Evolutionary conservation across 1,140 invertebrate genomes (phyloP).

Genomic region (Cyclina sinensis): DNA sequence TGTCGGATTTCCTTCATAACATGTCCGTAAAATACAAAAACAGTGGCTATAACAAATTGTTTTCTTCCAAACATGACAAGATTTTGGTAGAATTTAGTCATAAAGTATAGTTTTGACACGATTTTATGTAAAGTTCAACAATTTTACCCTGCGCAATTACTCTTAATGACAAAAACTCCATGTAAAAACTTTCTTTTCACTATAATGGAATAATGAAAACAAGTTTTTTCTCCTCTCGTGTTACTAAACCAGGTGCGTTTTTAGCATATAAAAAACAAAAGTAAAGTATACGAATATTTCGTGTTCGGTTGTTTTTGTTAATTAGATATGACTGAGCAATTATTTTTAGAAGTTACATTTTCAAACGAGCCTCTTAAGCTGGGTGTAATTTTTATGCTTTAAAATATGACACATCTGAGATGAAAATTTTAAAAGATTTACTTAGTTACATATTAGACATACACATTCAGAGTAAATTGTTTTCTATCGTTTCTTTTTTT

Average conservation of each 20-base stretch:
- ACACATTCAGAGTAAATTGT: too few relatives aligned
- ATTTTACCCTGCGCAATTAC: neutral
- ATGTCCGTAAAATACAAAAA: conserved; percentile 41
- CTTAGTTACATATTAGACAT: too few relatives aligned
- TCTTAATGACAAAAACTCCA: conserved; percentile 23
- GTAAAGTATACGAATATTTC: neutral
- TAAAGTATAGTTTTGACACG: conserved; percentile 56
- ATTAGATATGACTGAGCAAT: conserved; percentile 43
- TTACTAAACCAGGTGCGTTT: conserved; percentile 29
- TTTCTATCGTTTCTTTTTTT: too few relatives aligned
- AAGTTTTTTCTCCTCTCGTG: neutral
- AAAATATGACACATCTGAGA: too few relatives aligned
- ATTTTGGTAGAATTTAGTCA: conserved; percentile 28
- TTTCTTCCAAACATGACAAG: conserved; percentile 34
- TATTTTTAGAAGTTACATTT: conserved; percentile 24
- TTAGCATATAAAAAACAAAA: conserved; percentile 11
- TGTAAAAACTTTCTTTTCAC: neutral
- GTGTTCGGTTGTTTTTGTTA: conserved; percentile 17
- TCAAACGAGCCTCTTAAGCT: too few relatives aligned
- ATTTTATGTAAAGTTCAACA: conserved; percentile 63
- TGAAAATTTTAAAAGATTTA: too few relatives aligned
- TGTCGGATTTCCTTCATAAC: conserved; percentile 46
- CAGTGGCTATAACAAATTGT: conserved; percentile 15
- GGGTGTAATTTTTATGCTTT: too few relatives aligned
- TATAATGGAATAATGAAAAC: conserved; percentile 40